These are phyloP conservation scores for Hofmannophila pseudospretella DNA, from an alignment of 2,888 invertebrate genomes.

Conservation along the genomic window DNA sequence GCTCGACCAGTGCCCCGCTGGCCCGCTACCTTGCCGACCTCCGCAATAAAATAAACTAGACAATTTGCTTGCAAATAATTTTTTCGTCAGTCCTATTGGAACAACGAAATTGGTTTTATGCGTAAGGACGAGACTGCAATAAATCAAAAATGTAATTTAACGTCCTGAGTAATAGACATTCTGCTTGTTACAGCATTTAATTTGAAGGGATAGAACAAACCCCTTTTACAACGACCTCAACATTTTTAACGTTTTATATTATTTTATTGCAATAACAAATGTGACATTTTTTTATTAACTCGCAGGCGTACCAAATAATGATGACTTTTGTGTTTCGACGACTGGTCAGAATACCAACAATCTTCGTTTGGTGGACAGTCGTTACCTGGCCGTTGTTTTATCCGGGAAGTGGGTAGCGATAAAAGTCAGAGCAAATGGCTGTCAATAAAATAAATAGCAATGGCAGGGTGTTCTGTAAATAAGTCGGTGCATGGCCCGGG, in stretches of 20 bases:
- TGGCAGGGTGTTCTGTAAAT: constrained; percentile 77
- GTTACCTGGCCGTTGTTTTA: constrained; percentile 68
- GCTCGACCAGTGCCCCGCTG: constrained; percentile 32
- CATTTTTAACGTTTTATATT: not conserved
- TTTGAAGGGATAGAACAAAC: constrained; percentile 1
- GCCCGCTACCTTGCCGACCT: constrained; percentile 23
- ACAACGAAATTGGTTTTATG: constrained; percentile 1
- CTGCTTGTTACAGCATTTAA: not conserved
- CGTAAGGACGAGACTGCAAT: constrained; percentile 1
- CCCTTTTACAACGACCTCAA: constrained; percentile 1
- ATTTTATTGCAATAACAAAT: constrained; percentile 14
- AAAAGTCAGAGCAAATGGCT: constrained; percentile 76
- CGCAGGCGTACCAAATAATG: no score
- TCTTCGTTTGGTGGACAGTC: constrained; percentile 8
- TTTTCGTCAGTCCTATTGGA: constrained; percentile 2
- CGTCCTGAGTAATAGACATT: not conserved
- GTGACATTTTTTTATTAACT: no score
- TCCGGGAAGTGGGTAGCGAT: constrained; percentile 70
- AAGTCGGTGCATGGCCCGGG: constrained; percentile 67
- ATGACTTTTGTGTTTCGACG: not conserved
- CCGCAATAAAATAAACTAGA: constrained; percentile 24
- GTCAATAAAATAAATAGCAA: constrained; percentile 78
- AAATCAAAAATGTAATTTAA: constrained; percentile 2
- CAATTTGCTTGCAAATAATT: constrained; percentile 9
- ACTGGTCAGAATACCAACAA: not conserved